Evolutionary conservation across 2,113 vertebrate species (phyloP).

Genomic region (cattle (Bos taurus)): DNA sequence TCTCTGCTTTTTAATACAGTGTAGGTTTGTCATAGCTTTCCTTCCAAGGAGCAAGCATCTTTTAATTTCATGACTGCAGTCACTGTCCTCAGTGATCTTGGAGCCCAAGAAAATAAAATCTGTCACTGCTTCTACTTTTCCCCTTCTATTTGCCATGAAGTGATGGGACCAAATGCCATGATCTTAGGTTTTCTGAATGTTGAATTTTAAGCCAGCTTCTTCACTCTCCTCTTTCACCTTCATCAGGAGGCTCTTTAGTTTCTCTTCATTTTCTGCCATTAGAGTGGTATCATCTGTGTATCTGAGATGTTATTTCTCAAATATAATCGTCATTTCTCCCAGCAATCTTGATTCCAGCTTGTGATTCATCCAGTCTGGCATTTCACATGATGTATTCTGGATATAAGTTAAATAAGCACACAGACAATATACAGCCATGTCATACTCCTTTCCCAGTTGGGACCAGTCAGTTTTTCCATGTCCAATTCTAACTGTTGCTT

Average conservation of each 20-base stretch:
- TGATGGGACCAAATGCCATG: not conserved
- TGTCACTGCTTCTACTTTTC: not conserved
- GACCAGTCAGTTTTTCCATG: not conserved
- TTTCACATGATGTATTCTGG: not conserved
- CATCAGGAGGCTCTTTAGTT: not conserved
- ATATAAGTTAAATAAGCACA: not conserved
- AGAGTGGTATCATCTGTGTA: not conserved
- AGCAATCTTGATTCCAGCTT: not conserved
- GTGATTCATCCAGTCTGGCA: not conserved
- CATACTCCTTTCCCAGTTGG: not conserved
- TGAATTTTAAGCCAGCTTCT: not conserved
- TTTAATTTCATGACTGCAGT: not conserved
- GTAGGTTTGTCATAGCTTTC: not conserved
- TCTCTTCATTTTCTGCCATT: not conserved
- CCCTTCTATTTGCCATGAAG: not conserved
- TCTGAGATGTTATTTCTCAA: not conserved
- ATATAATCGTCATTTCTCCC: not conserved
- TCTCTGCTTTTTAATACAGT: not conserved
- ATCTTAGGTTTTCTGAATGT: not conserved
- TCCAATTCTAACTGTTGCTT: not conserved
- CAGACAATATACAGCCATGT: not conserved
- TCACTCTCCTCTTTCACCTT: not conserved
- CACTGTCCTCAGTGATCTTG: not conserved
- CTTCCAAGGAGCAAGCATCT: not conserved
- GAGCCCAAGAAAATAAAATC: not conserved